Percentiles rank a stretch among this genome's conserved stretches.
Evolutionary conservation across 2,113 vertebrate genomes (phyloP).

Genomic region (Myocastor coypus): DNA sequence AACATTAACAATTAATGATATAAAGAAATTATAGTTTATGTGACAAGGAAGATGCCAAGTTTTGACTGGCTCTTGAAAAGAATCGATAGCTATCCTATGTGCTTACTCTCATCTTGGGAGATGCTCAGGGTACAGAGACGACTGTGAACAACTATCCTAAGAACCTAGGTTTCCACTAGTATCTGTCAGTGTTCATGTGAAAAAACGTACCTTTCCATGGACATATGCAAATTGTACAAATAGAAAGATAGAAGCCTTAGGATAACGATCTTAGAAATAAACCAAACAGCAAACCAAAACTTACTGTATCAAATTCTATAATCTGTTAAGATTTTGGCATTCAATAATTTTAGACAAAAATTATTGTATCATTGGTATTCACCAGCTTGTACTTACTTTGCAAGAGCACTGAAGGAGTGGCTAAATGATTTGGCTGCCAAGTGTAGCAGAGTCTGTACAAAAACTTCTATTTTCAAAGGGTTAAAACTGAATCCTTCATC

Average conservation of each 20-base stretch:
- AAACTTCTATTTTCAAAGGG: conserved; percentile 98
- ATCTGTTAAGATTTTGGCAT: conserved; percentile 5
- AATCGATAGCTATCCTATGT: not conserved
- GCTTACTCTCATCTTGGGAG: not conserved
- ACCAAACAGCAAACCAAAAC: conserved; percentile 8
- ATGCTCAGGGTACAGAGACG: not conserved
- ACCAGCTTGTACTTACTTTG: conserved; percentile 91
- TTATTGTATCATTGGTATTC: not conserved
- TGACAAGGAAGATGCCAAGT: not conserved
- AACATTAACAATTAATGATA: conserved; percentile 4
- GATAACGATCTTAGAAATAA: not conserved
- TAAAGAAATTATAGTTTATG: not conserved
- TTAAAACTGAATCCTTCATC: conserved; percentile 98
- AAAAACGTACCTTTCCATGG: not conserved
- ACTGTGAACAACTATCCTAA: not conserved
- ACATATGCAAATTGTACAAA: not conserved
- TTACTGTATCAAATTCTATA: not conserved
- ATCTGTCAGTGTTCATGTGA: conserved; percentile 33
- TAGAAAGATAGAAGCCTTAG: not conserved
- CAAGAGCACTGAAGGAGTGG: conserved; percentile 98
- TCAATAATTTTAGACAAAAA: not conserved
- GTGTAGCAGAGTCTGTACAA: conserved; percentile 96
- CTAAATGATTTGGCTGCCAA: conserved; percentile 98
- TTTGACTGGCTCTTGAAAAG: not conserved
- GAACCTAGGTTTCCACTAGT: not conserved